Conservation (phyloP, 2,797 vertebrate species). For the Lerista edwardsae region DNA sequence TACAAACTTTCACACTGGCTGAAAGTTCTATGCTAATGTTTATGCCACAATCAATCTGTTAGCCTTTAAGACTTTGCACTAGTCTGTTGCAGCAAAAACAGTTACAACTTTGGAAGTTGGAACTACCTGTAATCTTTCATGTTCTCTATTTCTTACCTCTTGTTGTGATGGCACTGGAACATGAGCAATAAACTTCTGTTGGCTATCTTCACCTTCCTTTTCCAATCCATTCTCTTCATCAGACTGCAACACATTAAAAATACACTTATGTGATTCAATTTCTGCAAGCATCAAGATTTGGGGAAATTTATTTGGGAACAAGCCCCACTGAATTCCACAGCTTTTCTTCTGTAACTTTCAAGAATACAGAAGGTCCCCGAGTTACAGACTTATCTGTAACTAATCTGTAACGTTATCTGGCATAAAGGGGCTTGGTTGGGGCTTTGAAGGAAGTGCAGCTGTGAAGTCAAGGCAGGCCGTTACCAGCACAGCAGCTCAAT, state of each 20-base stretch:
- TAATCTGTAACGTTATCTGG: too few relatives aligned
- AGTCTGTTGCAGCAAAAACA: too few relatives aligned
- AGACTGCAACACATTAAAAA: conserved; percentile 69
- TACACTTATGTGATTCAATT: conserved; percentile 7
- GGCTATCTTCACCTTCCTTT: conserved; percentile 85
- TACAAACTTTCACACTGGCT: neutral
- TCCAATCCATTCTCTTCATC: conserved; percentile 84
- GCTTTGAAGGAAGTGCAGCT: too few relatives aligned
- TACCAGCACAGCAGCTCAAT: too few relatives aligned
- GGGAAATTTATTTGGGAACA: too few relatives aligned
- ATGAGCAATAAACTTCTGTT: conserved; percentile 90
- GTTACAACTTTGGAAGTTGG: neutral
- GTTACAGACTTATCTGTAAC: too few relatives aligned
- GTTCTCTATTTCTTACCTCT: conserved; percentile 81
- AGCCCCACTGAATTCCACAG: too few relatives aligned
- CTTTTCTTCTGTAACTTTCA: too few relatives aligned
- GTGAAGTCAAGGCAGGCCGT: too few relatives aligned
- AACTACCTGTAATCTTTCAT: neutral
- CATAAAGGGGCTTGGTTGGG: too few relatives aligned
- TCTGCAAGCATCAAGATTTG: neutral
- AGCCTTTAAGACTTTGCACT: neutral
- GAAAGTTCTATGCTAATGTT: neutral
- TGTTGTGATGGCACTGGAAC: conserved; percentile 94
- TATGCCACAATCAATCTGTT: neutral
- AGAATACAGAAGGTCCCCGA: too few relatives aligned